phyloP scores from a whole-genome alignment of 1,140 invertebrate genomes.

The Acromyrmex heyeri region DNA sequence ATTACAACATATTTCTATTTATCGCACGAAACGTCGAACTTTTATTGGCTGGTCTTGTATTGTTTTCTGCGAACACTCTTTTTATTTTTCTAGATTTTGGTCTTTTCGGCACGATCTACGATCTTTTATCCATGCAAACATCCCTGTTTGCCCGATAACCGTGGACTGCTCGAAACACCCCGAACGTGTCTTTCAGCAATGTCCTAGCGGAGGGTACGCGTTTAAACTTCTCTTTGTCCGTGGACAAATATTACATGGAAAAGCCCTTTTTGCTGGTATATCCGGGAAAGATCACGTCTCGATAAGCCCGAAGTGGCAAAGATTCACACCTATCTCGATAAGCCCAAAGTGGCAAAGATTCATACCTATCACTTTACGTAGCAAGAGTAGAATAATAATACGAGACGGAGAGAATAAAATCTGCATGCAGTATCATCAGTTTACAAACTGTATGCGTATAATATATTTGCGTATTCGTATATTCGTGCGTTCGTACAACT shows the following conservation, averaged over 20 bases:
- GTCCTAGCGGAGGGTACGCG: background rate
- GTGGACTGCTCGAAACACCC: slow-evolving; percentile 37
- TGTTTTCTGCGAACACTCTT: background rate
- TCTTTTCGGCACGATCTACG: slow-evolving; percentile 44
- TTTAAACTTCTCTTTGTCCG: slow-evolving; percentile 29
- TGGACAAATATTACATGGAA: slow-evolving; percentile 53
- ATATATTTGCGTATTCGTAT: no score
- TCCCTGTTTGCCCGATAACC: slow-evolving; percentile 67
- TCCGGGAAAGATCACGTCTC: slow-evolving; percentile 57
- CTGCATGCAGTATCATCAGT: background rate
- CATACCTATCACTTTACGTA: slow-evolving; percentile 37
- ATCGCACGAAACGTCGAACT: background rate
- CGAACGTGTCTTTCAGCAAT: slow-evolving; percentile 44
- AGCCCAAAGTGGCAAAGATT: slow-evolving; percentile 37
- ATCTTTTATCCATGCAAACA: slow-evolving; percentile 64
- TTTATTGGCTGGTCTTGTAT: background rate
- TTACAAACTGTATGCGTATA: no score
- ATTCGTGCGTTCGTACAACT: no score
- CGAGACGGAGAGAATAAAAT: background rate
- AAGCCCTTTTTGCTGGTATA: slow-evolving; percentile 36
- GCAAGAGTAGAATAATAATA: background rate
- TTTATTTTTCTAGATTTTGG: background rate
- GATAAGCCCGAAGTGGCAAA: slow-evolving; percentile 36
- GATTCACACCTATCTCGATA: slow-evolving; percentile 47
- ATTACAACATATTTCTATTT: slow-evolving; percentile 16